Evolutionary conservation across 2,888 invertebrate genomes (phyloP), one percentile per base, ranked within the genome.

Genomic region (Monopis laevigella): DNA sequence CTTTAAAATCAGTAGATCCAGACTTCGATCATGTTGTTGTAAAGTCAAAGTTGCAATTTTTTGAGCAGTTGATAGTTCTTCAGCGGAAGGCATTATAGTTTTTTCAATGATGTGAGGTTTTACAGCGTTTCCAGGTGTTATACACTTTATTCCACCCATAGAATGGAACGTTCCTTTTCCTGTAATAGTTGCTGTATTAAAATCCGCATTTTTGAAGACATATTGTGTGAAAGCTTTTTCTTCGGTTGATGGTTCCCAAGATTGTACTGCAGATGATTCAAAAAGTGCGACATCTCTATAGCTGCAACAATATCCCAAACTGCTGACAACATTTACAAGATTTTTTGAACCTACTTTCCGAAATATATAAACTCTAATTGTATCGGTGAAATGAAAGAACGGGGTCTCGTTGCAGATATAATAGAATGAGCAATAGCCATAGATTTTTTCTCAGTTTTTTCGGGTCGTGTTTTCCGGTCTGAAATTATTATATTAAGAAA

Each of bases 121-220:
- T 32, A 41, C 24, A 32, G 41, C 41, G 24, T 14, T 34, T 19
- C 32, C 19, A 32, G 41, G 34, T 32, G 41, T 41, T 21, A 41
- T 26, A 11, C 32, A 32, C 13, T 32, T 30, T 19, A 41, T 41
- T 41, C 34, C 41, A 12, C 41, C 41, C 24, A 24, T 24, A 6
- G 24, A 6, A 24, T 24, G 24, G 10, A 24, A 24, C 24, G 24
- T 24, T 24, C 40, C 40, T 21, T 32, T 29, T 29, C 32, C 40
- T 11, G 29, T 32, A 14, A 40, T 18, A 21, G 40, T 40, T n/a
- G 29, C 32, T 29, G 21, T 40, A 32, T 40, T 40, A 21, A 30
- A 40, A 19, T 40, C 40, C 18, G 40, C 40, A 40, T 40, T 40
- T 10, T 40, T 32, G 14, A 32, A 40, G 11, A 40, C 40, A 21